These are phyloP conservation scores for Haliclona indistincta DNA, from an alignment of 37 sponge, comb jelly and placozoan species.

Conservation along the genomic window DNA sequence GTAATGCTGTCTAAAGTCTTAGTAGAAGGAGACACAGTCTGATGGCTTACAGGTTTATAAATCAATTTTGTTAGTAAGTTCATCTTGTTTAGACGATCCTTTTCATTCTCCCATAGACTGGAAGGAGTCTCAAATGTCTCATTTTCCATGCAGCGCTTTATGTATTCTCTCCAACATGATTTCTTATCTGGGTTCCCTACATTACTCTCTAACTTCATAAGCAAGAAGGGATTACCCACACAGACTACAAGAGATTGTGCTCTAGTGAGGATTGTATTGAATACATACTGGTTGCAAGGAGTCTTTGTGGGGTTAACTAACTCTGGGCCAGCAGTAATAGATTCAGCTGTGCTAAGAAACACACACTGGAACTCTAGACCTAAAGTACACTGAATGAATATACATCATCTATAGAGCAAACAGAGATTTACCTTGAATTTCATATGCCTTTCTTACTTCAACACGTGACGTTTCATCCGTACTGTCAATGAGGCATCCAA, in stretches of 20 bases:
- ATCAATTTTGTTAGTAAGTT: not conserved
- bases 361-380: slow-evolving; percentile 65
- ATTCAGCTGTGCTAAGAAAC: slow-evolving; percentile 62
- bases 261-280: slow-evolving; percentile 77
- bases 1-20: slow-evolving; percentile 28
- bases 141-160: slow-evolving; percentile 56
- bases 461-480: too few species aligned
- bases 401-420: not conserved
- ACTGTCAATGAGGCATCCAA: too few species aligned
- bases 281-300: slow-evolving; percentile 47
- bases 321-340: not conserved
- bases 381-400: slow-evolving; percentile 2
- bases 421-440: slow-evolving; percentile 40
- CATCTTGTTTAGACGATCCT: not conserved
- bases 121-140: slow-evolving; percentile 26
- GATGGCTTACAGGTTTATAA: not conserved
- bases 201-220: slow-evolving; percentile 43
- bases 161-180: slow-evolving; percentile 73
- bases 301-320: slow-evolving; percentile 50
- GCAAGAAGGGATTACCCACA: slow-evolving; percentile 71
- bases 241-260: slow-evolving; percentile 64
- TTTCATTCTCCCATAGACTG: not conserved
- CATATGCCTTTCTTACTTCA: slow-evolving; percentile 9
- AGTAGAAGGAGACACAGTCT: not conserved
- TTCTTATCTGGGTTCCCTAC: slow-evolving; percentile 11